These are phyloP conservation scores for Phymanthus crucifer DNA, from an alignment of 92 coral and sea anemone species.

Conservation along the genomic window DNA sequence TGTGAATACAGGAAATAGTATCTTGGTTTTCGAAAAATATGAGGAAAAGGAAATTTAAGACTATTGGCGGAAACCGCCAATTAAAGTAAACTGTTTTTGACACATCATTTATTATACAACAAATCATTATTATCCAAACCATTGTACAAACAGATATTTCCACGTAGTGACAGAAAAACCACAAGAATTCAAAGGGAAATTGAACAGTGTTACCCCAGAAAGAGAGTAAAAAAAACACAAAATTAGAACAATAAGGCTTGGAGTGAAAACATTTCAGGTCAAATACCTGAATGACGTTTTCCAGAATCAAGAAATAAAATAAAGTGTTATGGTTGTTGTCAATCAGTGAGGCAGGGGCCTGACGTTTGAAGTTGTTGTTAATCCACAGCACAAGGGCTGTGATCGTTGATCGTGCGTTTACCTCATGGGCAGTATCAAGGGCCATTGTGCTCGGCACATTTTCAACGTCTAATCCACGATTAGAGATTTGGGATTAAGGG, in stretches of 20 bases:
- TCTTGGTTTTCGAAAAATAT: not conserved
- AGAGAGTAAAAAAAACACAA: not conserved
- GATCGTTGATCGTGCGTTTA: not conserved
- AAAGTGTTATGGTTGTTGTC: not conserved
- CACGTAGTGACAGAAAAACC: slow-evolving; percentile 2
- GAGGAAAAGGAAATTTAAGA: not conserved
- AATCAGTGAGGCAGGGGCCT: slow-evolving; percentile 25
- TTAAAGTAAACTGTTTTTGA: not conserved
- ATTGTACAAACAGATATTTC: not conserved
- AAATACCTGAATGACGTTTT: not conserved
- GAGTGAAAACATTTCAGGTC: not conserved
- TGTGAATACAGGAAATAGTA: not conserved
- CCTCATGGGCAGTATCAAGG: slow-evolving; percentile 20
- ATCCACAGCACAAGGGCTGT: not conserved
- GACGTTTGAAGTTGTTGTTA: not conserved
- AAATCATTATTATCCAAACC: not conserved
- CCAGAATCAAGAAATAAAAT: not conserved
- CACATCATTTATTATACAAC: not conserved
- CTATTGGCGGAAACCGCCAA: not conserved
- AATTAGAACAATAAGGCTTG: not conserved
- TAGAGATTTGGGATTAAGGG: slow-evolving; percentile 2
- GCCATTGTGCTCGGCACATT: slow-evolving; percentile 2
- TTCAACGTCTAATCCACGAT: slow-evolving; percentile 3
- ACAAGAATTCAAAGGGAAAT: slow-evolving; percentile 5
- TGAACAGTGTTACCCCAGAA: not conserved